Percentiles rank a stretch among this genome's conserved stretches.
These are phyloP conservation scores for Callimico goeldii DNA, from an alignment of 2,797 vertebrate species.

Conservation along the genomic window DNA sequence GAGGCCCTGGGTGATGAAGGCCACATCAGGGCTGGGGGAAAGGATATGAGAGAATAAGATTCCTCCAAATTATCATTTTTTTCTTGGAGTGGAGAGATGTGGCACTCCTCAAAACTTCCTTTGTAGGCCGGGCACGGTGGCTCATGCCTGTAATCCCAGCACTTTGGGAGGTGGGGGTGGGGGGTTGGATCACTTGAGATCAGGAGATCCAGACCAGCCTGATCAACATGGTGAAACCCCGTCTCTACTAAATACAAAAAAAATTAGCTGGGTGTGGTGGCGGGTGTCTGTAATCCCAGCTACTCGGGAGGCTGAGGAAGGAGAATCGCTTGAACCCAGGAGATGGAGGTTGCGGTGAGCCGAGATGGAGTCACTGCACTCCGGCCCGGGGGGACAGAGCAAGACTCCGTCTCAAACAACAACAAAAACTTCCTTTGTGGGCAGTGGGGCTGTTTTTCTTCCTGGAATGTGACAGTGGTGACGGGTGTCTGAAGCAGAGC, in stretches of 20 bases:
- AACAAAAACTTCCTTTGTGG: background rate
- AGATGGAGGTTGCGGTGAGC: background rate
- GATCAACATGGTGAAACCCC: background rate
- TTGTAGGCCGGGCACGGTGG: background rate
- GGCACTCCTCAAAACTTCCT: background rate
- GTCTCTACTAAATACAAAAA: background rate
- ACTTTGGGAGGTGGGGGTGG: background rate
- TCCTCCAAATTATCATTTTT: fast-evolving
- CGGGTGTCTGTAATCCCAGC: background rate
- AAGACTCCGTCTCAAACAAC: background rate
- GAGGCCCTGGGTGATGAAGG: background rate
- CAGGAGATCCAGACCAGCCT: background rate
- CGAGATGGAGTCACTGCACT: background rate
- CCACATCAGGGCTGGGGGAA: background rate
- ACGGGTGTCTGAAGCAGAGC: background rate
- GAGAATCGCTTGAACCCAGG: background rate
- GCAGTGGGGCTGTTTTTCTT: background rate
- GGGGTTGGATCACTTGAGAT: background rate
- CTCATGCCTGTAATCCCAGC: background rate
- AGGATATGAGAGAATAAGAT: background rate
- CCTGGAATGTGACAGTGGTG: background rate
- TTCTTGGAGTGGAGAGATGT: fast-evolving
- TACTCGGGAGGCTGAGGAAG: background rate
- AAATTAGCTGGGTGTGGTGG: background rate
- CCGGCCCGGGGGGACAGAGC: background rate